These are phyloP conservation scores for Leptopilina boulardi DNA, from an alignment of 1,140 invertebrate species.

Conservation along the genomic window DNA sequence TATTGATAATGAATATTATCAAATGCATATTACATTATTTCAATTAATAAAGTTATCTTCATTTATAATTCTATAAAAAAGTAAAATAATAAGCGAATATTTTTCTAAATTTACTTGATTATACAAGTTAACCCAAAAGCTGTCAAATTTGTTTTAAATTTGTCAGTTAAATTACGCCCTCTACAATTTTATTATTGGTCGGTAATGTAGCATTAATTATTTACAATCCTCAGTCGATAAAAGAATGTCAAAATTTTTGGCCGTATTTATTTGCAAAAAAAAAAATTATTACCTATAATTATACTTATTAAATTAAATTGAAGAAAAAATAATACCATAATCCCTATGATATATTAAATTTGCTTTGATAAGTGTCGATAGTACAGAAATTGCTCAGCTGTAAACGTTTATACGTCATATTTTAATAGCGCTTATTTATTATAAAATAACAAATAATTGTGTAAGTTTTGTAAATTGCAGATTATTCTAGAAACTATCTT, in stretches of 20 bases:
- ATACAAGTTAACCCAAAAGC: neutral
- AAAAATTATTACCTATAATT: neutral
- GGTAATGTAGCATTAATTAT: too few relatives aligned
- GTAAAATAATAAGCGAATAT: neutral
- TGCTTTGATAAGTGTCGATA: neutral
- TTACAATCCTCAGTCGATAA: constrained; percentile 3
- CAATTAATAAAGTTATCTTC: neutral
- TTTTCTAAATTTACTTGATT: neutral
- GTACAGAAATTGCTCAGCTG: neutral
- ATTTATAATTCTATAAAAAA: neutral
- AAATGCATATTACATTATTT: neutral
- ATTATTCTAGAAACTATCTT: neutral
- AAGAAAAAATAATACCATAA: too few relatives aligned
- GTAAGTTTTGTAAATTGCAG: neutral
- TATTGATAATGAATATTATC: too few relatives aligned
- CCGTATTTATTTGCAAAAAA: too few relatives aligned
- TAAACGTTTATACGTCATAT: neutral
- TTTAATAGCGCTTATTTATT: neutral
- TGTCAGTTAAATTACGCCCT: constrained; percentile 1
- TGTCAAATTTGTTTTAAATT: constrained; percentile 12
- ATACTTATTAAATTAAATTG: neutral
- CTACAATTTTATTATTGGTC: neutral
- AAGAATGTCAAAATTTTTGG: neutral
- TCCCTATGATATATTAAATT: too few relatives aligned
- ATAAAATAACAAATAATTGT: neutral